phyloP scores from a whole-genome alignment of 2,888 invertebrate species.

The Amphipoea lucens region DNA sequence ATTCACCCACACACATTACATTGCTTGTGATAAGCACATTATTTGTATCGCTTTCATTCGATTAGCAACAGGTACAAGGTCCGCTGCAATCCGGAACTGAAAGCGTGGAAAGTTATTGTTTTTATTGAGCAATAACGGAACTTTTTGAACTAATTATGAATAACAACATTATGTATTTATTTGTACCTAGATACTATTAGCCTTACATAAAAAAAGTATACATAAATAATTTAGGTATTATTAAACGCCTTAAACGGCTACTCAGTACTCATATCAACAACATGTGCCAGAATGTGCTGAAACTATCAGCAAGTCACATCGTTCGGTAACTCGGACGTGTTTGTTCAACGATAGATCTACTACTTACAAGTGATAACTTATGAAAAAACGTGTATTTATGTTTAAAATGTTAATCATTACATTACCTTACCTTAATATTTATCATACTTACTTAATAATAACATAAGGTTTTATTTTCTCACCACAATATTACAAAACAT shows the following conservation, averaged over 20 bases:
- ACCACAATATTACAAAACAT: too few species aligned
- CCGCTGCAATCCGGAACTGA: background rate
- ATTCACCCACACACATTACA: too few species aligned
- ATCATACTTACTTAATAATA: too few species aligned
- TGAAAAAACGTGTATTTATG: background rate
- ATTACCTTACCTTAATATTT: too few species aligned
- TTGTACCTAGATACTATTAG: background rate
- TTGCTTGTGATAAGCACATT: background rate
- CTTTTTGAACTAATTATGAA: background rate
- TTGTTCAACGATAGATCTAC: conserved; percentile 11
- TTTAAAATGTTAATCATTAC: background rate
- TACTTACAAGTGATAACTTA: background rate
- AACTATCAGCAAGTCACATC: conserved; percentile 6
- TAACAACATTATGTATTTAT: background rate
- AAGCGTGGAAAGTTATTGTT: background rate
- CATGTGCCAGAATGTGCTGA: conserved; percentile 1
- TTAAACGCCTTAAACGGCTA: background rate
- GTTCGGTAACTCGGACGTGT: background rate
- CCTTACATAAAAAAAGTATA: background rate
- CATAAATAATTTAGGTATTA: background rate
- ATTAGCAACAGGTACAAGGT: background rate
- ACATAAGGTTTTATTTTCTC: too few species aligned
- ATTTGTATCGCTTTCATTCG: background rate
- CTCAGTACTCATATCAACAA: background rate
- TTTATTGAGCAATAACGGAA: background rate